These are phyloP conservation scores for Tauraco erythrolophus DNA, from an alignment of 2,113 vertebrate genomes.

Conservation along the genomic window DNA sequence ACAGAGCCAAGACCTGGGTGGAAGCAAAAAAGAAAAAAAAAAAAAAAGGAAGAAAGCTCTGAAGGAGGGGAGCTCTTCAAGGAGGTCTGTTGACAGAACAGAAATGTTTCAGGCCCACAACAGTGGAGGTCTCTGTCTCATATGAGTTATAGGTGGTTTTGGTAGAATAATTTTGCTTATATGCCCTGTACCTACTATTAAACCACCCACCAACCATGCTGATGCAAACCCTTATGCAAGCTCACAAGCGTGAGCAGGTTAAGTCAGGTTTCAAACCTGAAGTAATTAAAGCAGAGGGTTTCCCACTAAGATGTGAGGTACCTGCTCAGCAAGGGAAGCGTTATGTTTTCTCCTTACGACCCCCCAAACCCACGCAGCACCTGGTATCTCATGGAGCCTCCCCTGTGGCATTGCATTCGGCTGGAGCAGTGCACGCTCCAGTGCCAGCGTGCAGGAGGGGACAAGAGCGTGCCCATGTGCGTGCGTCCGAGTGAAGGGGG, in stretches of 20 bases:
- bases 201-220: not conserved
- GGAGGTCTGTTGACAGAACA: not conserved
- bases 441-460: not conserved
- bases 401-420: accelerated
- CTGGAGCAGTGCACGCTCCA: accelerated
- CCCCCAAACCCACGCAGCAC: accelerated
- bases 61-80: not conserved
- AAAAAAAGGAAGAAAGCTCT: not conserved
- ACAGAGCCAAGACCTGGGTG: not conserved
- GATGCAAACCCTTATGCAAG: not conserved
- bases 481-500: too few relatives aligned
- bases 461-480: accelerated
- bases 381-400: not conserved
- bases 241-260: accelerated
- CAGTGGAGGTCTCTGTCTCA: not conserved
- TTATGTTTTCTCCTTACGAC: accelerated
- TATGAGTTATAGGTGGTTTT: not conserved
- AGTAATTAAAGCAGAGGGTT: not conserved
- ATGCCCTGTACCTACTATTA: not conserved
- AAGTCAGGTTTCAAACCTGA: not conserved
- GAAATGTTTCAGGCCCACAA: not conserved
- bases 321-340: not conserved
- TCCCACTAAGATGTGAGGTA: not conserved
- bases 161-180: not conserved
- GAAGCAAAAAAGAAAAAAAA: not conserved